These are phyloP conservation scores for Phoxinus dragarum DNA, from an alignment of 2,797 vertebrate genomes.

Conservation along the genomic window DNA sequence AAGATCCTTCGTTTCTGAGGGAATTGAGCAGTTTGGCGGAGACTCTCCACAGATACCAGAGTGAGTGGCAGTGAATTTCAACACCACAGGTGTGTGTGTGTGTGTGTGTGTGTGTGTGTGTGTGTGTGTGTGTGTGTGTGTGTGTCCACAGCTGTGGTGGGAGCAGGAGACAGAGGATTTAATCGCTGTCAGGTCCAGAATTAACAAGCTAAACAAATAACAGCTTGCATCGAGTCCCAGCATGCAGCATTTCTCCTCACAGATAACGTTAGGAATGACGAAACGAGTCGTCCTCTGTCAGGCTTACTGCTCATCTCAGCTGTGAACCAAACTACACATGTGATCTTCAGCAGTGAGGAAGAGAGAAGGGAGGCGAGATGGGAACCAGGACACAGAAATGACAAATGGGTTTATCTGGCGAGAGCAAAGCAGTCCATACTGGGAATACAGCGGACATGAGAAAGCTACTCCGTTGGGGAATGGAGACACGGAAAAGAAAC, in stretches of 20 bases:
- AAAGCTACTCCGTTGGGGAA: constrained; percentile 47
- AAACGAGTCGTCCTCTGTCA: not conserved
- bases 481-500: not conserved
- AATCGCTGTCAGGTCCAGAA: constrained; percentile 58
- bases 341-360: constrained; percentile 18
- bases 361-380: not conserved
- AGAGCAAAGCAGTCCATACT: not conserved
- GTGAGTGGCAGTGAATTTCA: constrained; percentile 11
- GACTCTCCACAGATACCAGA: constrained; percentile 20
- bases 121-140: constrained; percentile 3
- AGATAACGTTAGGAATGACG: not conserved
- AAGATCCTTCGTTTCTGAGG: constrained; percentile 44
- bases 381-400: not conserved
- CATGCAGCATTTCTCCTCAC: constrained; percentile 12
- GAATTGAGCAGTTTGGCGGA: constrained; percentile 41
- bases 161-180: constrained; percentile 53
- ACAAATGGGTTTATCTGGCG: constrained; percentile 15
- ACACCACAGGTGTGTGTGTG: not conserved
- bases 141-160: constrained; percentile 54
- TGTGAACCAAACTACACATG: not conserved
- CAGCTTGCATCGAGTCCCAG: constrained; percentile 55
- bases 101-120: no score
- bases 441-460: constrained; percentile 19
- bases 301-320: not conserved
- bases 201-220: constrained; percentile 67